These are phyloP conservation scores for Spondyliosoma cantharus DNA, from an alignment of 2,797 vertebrate genomes.

Conservation along the genomic window DNA sequence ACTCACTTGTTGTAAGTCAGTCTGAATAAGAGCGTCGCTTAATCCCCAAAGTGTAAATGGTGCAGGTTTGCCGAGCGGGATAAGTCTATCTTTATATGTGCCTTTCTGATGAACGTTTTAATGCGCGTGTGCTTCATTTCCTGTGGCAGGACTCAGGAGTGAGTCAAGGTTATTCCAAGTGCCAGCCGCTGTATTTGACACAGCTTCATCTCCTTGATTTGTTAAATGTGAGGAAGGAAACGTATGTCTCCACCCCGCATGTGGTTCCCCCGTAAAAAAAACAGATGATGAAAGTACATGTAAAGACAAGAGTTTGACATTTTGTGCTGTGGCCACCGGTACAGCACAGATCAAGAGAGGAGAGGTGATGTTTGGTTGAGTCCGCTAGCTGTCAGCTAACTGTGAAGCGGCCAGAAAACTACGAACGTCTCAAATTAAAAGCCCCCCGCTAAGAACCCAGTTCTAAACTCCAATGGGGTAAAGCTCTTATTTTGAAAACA, in stretches of 20 bases:
- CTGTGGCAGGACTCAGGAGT: conserved; percentile 40
- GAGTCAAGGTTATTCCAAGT: conserved; percentile 66
- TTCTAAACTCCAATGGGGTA: too few species aligned
- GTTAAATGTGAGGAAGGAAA: neutral
- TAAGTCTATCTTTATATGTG: neutral
- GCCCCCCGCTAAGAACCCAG: too few species aligned
- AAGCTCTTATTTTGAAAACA: too few species aligned
- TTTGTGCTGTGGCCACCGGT: neutral
- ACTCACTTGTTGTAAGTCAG: conserved; percentile 1
- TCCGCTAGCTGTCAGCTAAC: too few species aligned
- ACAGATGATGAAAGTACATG: neutral
- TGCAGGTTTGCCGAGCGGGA: conserved; percentile 15
- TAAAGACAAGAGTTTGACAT: neutral
- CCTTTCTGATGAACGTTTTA: conserved; percentile 70
- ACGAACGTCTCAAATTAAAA: too few species aligned
- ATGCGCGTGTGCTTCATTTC: conserved; percentile 20
- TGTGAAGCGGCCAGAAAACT: too few species aligned
- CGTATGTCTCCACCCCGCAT: neutral
- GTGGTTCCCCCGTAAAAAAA: too few species aligned
- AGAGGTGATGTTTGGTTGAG: neutral
- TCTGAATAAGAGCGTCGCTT: conserved; percentile 23
- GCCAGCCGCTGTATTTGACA: conserved; percentile 21
- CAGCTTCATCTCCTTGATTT: neutral
- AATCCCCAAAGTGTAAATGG: conserved; percentile 19
- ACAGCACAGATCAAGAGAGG: too few species aligned